Evolutionary conservation across 1,140 invertebrate genomes (phyloP).

Genomic region (Drosophila azteca): DNA sequence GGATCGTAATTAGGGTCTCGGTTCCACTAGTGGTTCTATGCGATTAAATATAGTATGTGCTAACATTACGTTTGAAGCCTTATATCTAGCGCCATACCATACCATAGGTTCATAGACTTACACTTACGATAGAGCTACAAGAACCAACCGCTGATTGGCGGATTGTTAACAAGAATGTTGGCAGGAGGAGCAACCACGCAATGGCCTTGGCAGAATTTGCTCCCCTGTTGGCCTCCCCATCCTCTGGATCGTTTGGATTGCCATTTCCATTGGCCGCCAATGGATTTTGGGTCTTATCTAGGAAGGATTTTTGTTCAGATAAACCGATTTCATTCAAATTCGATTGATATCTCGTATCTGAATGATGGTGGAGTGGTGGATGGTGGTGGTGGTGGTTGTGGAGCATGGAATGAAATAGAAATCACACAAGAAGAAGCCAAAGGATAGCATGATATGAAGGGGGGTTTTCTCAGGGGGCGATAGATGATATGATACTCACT

Average conservation of each 20-base stretch:
- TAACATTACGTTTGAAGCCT: slow-evolving; percentile 42
- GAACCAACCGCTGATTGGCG: slow-evolving; percentile 25
- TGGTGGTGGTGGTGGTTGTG: slow-evolving; percentile 29
- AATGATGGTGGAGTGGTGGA: slow-evolving; percentile 14
- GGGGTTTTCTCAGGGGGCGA: not conserved
- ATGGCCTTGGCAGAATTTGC: slow-evolving; percentile 44
- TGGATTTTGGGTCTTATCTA: slow-evolving; percentile 83
- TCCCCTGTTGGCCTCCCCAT: slow-evolving; percentile 44
- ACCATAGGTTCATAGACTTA: slow-evolving; percentile 38
- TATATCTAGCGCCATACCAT: slow-evolving; percentile 22
- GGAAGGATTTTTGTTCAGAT: slow-evolving; percentile 88
- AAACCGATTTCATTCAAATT: slow-evolving; percentile 89
- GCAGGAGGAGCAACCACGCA: slow-evolving; percentile 44
- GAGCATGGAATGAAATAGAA: slow-evolving; percentile 47
- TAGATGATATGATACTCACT: slow-evolving; percentile 55
- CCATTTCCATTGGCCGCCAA: slow-evolving; percentile 71
- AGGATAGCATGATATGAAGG: slow-evolving; percentile 5
- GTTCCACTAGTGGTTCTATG: slow-evolving; percentile 50
- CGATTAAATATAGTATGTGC: slow-evolving; percentile 36
- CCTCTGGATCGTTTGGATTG: slow-evolving; percentile 62
- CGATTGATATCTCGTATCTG: slow-evolving; percentile 88
- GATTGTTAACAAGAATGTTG: slow-evolving; percentile 42
- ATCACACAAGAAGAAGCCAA: slow-evolving; percentile 43
- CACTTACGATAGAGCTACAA: slow-evolving; percentile 44
- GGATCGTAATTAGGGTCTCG: slow-evolving; percentile 69